These are phyloP conservation scores for Pempheris klunzingeri DNA, from an alignment of 2,797 vertebrate species.

Conservation along the genomic window DNA sequence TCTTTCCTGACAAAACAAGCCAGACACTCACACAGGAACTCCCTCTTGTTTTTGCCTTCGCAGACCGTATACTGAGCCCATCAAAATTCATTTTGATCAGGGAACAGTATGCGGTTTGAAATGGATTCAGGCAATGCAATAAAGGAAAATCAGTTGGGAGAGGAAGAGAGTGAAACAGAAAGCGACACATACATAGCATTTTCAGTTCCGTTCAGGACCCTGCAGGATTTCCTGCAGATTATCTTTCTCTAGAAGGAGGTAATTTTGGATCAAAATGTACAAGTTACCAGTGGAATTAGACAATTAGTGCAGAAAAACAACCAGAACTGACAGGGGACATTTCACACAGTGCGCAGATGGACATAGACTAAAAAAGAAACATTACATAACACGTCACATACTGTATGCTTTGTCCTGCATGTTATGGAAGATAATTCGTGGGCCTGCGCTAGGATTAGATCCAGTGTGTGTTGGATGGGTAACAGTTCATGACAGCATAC, in stretches of 20 bases:
- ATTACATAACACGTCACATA: constrained; percentile 70
- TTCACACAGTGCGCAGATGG: constrained; percentile 65
- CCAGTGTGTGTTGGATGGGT: constrained; percentile 24
- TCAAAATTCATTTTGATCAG: constrained; percentile 43
- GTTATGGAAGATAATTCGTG: constrained; percentile 63
- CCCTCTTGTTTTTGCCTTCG: neutral
- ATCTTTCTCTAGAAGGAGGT: constrained; percentile 10
- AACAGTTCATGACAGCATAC: constrained; percentile 44
- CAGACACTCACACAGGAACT: constrained; percentile 35
- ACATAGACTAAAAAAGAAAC: constrained; percentile 59
- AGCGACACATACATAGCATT: constrained; percentile 28
- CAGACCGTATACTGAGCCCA: constrained; percentile 14
- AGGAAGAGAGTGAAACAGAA: constrained; percentile 42
- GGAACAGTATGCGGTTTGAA: constrained; percentile 34
- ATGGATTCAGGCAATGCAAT: constrained; percentile 43
- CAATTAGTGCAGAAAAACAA: constrained; percentile 42
- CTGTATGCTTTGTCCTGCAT: constrained; percentile 61
- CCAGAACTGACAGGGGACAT: constrained; percentile 30
- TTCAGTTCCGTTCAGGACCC: constrained; percentile 52
- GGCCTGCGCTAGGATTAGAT: constrained; percentile 54
- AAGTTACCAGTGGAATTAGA: constrained; percentile 10
- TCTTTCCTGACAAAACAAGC: constrained; percentile 48
- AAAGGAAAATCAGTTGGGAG: constrained; percentile 46
- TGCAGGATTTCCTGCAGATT: constrained; percentile 58
- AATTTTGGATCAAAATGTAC: constrained; percentile 19